Conservation (phyloP, 2,888 invertebrate species). For the Allygus modestus region DNA sequence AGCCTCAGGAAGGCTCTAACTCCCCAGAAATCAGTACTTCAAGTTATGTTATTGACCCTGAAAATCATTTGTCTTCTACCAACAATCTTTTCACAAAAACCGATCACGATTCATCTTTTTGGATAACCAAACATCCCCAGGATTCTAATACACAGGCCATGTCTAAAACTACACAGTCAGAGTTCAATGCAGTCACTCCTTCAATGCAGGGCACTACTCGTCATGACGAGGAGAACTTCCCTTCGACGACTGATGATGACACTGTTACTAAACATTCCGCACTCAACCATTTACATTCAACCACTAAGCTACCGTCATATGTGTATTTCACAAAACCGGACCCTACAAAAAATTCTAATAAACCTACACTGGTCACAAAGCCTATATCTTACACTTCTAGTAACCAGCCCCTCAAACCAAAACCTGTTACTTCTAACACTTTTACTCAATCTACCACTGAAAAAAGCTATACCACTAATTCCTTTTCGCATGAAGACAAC, state of each 20-base stretch:
- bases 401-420: constrained; percentile 56
- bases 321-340: constrained; percentile 44
- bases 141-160: constrained; percentile 59
- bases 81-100: constrained; percentile 37
- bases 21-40: constrained; percentile 64
- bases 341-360: constrained; percentile 9
- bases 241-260: constrained; percentile 28
- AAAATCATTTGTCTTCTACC: constrained; percentile 50
- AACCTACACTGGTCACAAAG: constrained; percentile 23
- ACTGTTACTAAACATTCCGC: constrained; percentile 40
- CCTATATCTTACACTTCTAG: constrained; percentile 54
- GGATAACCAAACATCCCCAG: constrained; percentile 60
- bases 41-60: constrained; percentile 65
- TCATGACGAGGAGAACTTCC: constrained; percentile 51
- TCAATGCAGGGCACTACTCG: constrained; percentile 48
- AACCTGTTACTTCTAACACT: constrained; percentile 38
- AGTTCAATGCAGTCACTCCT: constrained; percentile 38
- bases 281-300: constrained; percentile 7
- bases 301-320: constrained; percentile 45
- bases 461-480: constrained; percentile 40
- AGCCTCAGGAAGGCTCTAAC: constrained; percentile 66
- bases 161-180: constrained; percentile 65
- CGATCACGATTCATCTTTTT: constrained; percentile 36
- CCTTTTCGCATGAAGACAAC: constrained; percentile 70
- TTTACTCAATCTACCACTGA: constrained; percentile 53